A percentile compares a stretch with the other conserved stretches of the same genome.
phyloP scores from a whole-genome alignment of 2,113 vertebrate species.

The Macrotus californicus region DNA sequence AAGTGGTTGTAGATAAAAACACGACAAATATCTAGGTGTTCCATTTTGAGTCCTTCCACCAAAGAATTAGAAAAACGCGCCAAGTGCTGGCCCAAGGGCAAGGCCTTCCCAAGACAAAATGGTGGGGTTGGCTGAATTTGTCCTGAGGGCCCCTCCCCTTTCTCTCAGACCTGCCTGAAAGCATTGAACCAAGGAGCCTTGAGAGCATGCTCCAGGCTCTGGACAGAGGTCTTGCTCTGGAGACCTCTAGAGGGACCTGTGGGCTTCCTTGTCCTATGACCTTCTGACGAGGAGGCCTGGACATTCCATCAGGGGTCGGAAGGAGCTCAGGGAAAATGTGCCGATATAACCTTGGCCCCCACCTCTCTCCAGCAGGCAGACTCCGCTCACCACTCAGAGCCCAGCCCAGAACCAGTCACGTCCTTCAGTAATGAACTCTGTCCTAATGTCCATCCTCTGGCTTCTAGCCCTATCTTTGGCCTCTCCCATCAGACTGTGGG shows the following conservation, averaged over 20 bases:
- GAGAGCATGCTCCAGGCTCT: neutral
- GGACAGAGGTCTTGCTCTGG: neutral
- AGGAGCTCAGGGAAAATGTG: neutral
- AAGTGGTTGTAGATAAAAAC: neutral
- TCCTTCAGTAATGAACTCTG: too few species aligned
- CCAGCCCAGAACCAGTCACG: neutral
- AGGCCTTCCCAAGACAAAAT: neutral
- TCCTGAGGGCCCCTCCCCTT: neutral
- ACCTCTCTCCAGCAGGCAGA: neutral
- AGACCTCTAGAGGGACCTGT: neutral
- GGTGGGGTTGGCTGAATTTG: neutral
- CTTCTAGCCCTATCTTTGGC: neutral
- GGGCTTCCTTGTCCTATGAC: neutral
- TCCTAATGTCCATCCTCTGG: rapidly evolving
- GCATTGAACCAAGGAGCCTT: neutral
- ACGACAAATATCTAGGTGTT: neutral
- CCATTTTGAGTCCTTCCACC: neutral
- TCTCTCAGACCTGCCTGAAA: neutral
- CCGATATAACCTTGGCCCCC: neutral
- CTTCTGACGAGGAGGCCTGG: neutral
- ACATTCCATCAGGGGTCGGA: neutral
- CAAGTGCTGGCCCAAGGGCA: neutral
- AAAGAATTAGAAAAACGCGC: neutral
- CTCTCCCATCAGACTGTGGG: neutral
- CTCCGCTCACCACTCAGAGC: neutral